Base-by-base conservation (phyloP, 2,797 vertebrate species). In the Philypnodon macrostomus region DNA sequence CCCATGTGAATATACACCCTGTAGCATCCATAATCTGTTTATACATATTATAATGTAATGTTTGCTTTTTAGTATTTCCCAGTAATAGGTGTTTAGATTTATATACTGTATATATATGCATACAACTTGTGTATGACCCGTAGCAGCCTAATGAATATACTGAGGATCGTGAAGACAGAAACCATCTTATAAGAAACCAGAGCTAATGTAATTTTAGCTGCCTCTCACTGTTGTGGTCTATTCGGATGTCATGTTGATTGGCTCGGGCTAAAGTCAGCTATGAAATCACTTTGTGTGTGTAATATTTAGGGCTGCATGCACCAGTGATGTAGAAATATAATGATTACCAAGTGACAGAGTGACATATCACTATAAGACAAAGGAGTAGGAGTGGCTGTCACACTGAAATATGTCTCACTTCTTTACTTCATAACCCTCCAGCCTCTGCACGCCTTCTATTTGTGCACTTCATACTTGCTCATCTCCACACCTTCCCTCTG, bases 331-430 rank as follows among this genome's bases (percentile, higher is more conserved):
- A 74, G 73, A 80, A 77, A 79, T 79, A 55, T 48, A 53, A 67
- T 69, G 75, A 79, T 81, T 71, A 84, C 82, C 79, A 81, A 75
- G 77, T 86, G 83, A 83, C 86, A 86, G 49, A 50, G 72, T 85
- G 83, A 87, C 75, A 73, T 69, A 86, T 84, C 42, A 65, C 77
- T 70, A 52, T 58, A 75, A 58, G 74, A 61, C 64, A 38, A 59
- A 56, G 63, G 65, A 70, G 64, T 49, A 67, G 78, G 53, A 57
- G 71, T 67, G 36, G 16, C 64, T 82, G 81, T 82, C 83, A 83
- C 24, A 34, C 61, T 84, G 86, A 86, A 84, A 84, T 81, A 86
- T 84, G 68, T 79, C 57, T 73, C 53, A 17, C 32, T 49, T 70
- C 75, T 73, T n/a, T 41, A 70, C 63, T 71, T 59, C 60, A 75